phyloP scores from a whole-genome alignment of 2,888 invertebrate species.

The Ormyrus nitidulus region DNA sequence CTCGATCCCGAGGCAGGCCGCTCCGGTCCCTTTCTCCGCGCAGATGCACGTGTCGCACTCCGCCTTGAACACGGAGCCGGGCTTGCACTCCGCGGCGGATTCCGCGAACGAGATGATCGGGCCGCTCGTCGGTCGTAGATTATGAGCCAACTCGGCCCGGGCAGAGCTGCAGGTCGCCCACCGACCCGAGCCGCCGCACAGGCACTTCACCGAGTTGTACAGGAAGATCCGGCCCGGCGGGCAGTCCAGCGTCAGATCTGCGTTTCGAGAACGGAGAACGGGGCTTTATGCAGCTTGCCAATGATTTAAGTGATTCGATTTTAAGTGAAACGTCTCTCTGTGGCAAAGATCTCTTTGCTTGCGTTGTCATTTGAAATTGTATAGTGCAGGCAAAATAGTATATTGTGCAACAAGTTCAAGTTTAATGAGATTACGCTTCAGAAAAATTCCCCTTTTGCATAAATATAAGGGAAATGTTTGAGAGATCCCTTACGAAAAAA shows the following conservation, averaged over 20 bases:
- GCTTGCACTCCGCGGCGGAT: conserved; percentile 21
- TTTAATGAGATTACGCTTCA: too few species aligned
- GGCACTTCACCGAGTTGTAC: conserved; percentile 34
- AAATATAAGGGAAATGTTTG: too few species aligned
- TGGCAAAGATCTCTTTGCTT: too few species aligned
- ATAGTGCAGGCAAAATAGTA: too few species aligned
- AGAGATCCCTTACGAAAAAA: too few species aligned
- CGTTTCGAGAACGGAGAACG: neutral
- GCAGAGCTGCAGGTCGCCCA: conserved; percentile 28
- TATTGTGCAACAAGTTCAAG: too few species aligned
- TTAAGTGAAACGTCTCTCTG: too few species aligned
- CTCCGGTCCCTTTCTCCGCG: conserved; percentile 1
- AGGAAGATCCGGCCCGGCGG: conserved; percentile 31
- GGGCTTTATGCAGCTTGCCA: too few species aligned
- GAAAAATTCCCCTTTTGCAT: too few species aligned
- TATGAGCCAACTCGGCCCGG: conserved; percentile 27
- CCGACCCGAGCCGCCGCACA: conserved; percentile 12
- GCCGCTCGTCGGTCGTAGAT: conserved; percentile 12
- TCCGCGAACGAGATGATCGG: neutral
- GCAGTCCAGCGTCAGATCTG: conserved; percentile 39
- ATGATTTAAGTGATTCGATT: too few species aligned
- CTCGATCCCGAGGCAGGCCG: conserved; percentile 36
- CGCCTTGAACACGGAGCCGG: conserved; percentile 36
- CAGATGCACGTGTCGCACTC: conserved; percentile 49
- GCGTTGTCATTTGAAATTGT: too few species aligned